These are phyloP conservation scores for Neodiprion pinetum DNA, from an alignment of 1,140 invertebrate genomes.

Conservation along the genomic window DNA sequence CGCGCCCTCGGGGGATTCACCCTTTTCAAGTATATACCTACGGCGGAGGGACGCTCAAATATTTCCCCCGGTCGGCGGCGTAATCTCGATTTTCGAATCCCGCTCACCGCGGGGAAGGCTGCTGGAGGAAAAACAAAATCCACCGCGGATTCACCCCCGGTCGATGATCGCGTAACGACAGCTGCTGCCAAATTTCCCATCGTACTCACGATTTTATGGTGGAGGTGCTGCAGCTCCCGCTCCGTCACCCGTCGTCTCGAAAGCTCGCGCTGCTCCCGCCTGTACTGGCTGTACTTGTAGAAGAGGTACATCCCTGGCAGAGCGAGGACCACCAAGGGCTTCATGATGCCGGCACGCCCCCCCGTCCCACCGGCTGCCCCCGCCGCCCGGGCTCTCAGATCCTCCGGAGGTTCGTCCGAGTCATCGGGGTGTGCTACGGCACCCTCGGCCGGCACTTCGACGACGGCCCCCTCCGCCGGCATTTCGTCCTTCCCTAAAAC, in stretches of 20 bases:
- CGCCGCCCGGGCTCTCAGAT: slow-evolving; percentile 40
- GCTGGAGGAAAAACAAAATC: neutral
- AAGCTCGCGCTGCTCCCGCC: slow-evolving; percentile 82
- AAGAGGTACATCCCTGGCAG: slow-evolving; percentile 88
- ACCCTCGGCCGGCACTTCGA: slow-evolving; percentile 45
- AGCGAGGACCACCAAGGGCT: slow-evolving; percentile 80
- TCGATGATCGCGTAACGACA: neutral
- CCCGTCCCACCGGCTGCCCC: slow-evolving; percentile 63
- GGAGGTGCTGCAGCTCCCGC: slow-evolving; percentile 82
- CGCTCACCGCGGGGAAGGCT: neutral
- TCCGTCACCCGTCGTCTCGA: slow-evolving; percentile 81
- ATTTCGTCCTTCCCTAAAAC: slow-evolving; percentile 33
- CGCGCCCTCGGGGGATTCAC: neutral
- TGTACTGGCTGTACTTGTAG: slow-evolving; percentile 89
- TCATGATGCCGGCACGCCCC: slow-evolving; percentile 72
- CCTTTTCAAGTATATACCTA: neutral
- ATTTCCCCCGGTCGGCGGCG: neutral
- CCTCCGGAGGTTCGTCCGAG: slow-evolving; percentile 53
- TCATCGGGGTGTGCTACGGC: slow-evolving; percentile 42
- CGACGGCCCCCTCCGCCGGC: slow-evolving; percentile 47
- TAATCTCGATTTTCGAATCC: neutral
- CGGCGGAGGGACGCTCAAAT: neutral
- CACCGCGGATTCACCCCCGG: too few species aligned
- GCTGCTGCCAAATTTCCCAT: neutral
- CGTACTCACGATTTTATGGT: slow-evolving; percentile 88